phyloP scores from a whole-genome alignment of 2,888 invertebrate species.

The Halictus quadricinctus region DNA sequence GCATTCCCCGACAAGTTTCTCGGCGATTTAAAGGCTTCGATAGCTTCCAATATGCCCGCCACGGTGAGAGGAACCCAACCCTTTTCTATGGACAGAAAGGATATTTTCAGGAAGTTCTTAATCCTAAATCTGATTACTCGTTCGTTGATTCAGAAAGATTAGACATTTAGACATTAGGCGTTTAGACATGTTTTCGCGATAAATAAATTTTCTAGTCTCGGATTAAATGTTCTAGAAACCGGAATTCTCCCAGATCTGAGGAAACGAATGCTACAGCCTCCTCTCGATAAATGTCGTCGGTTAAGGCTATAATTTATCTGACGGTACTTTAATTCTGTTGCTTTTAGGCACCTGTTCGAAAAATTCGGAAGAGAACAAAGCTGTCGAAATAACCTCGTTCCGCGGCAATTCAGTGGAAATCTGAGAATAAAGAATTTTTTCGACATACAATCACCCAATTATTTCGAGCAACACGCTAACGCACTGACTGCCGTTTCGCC shows the following conservation, averaged over 20 bases:
- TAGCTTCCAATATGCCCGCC: not conserved
- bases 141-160: no score
- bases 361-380: not conserved
- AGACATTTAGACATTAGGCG: no score
- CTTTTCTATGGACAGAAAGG: not conserved
- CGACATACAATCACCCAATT: slow-evolving; percentile 12
- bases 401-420: not conserved
- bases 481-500: not conserved
- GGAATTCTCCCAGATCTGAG: not conserved
- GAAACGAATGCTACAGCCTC: no score
- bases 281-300: no score
- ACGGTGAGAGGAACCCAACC: not conserved
- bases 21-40: not conserved
- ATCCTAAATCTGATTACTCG: not conserved
- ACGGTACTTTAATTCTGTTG: not conserved
- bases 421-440: slow-evolving; percentile 11
- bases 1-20: not conserved
- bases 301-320: not conserved
- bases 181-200: no score
- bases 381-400: not conserved
- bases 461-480: not conserved
- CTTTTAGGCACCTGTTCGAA: not conserved
- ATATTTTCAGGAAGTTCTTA: not conserved
- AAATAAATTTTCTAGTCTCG: no score
- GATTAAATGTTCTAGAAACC: not conserved